Conservation (phyloP, 2,797 vertebrate genomes). For the Basileuterus tristriatus region DNA sequence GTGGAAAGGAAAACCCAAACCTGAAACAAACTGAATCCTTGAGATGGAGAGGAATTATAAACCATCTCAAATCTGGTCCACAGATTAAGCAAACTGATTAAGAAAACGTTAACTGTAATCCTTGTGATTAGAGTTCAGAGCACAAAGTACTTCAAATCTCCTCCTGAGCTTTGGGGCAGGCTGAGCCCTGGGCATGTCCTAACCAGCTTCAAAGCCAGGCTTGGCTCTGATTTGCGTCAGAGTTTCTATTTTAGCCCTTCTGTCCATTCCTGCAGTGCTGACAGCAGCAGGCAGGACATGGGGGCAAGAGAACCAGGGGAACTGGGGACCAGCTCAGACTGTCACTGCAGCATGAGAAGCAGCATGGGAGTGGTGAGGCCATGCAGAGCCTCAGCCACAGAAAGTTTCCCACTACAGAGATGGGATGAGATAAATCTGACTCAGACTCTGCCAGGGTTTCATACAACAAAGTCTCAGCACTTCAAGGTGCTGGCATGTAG, state of each 20-base stretch:
- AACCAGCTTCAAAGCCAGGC: neutral
- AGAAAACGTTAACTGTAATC: conserved; percentile 25
- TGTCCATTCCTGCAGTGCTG: neutral
- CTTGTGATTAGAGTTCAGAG: neutral
- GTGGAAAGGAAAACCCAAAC: neutral
- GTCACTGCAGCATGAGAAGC: rapidly evolving
- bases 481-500: neutral
- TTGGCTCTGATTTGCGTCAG: neutral
- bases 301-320: neutral
- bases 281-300: neutral
- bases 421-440: neutral
- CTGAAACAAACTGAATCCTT: neutral
- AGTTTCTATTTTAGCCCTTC: conserved; percentile 40
- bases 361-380: neutral
- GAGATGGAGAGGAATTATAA: neutral
- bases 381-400: neutral
- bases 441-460: neutral
- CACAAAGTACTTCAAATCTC: conserved; percentile 37
- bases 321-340: neutral
- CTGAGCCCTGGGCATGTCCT: neutral
- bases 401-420: neutral
- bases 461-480: neutral
- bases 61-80: neutral
- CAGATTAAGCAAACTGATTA: conserved; percentile 24
- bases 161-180: neutral